Conservation (phyloP, 64 coral and sea anemone species). For the Actinia tenebrosa region DNA sequence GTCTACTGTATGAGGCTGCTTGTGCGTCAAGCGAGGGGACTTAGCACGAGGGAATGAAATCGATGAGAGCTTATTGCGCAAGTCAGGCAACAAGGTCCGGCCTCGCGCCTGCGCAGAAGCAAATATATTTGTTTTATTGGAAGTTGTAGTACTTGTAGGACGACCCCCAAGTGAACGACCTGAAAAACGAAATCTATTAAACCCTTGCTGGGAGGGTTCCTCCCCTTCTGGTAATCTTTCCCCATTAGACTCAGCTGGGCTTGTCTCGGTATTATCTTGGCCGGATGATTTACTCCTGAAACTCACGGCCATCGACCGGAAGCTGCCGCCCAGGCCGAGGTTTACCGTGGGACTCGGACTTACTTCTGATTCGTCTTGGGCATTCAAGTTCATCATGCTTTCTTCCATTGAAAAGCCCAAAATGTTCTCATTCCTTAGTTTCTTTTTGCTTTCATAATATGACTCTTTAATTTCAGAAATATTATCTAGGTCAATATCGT, state of each 20-base stretch:
- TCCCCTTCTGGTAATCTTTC: background rate
- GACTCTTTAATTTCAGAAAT: conserved; percentile 11
- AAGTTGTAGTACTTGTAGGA: background rate
- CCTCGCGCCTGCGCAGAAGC: conserved; percentile 54
- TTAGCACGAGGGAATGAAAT: conserved; percentile 41
- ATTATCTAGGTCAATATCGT: background rate
- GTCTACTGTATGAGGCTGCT: conserved; percentile 2
- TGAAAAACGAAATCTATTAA: conserved; percentile 21
- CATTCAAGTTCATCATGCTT: background rate
- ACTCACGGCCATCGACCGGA: background rate
- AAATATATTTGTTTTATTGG: conserved; percentile 31
- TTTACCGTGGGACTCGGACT: conserved; percentile 13
- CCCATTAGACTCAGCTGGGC: background rate
- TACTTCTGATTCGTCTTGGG: background rate
- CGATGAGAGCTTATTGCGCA: conserved; percentile 49
- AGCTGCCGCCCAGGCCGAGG: background rate
- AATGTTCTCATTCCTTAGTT: background rate
- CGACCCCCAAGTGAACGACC: conserved; percentile 42
- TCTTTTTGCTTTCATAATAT: conserved; percentile 20
- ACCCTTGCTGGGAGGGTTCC: background rate
- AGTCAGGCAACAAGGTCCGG: conserved; percentile 37
- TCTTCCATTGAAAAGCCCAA: background rate
- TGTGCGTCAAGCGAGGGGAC: conserved; percentile 37
- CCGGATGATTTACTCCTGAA: conserved; percentile 9
- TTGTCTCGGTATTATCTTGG: background rate